Evolutionary conservation across 2,113 vertebrate genomes (phyloP).

Genomic region (Phocoena phocoena): DNA sequence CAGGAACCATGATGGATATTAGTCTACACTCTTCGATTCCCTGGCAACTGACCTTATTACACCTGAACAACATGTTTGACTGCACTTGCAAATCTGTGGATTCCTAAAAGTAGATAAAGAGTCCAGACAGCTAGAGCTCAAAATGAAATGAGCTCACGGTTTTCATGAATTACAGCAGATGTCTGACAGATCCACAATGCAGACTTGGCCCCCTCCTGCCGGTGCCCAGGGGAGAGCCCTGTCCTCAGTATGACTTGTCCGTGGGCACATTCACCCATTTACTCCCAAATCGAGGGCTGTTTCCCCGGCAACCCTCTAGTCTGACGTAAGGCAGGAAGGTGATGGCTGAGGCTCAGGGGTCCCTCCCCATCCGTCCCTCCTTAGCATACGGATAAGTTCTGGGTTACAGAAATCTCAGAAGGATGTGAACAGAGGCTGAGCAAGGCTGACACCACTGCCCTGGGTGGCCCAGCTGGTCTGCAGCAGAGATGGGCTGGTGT

Average conservation of each 20-base stretch:
- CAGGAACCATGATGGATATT: not conserved
- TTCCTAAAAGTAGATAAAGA: conserved; percentile 40
- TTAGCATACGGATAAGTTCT: not conserved
- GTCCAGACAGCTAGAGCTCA: conserved; percentile 4
- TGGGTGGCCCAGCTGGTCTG: not conserved
- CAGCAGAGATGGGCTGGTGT: fast-evolving
- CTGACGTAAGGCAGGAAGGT: not conserved
- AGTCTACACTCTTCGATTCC: not conserved
- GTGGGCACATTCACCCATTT: not conserved
- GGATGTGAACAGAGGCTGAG: not conserved
- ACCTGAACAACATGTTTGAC: not conserved
- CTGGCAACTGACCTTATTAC: not conserved
- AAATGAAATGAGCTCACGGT: not conserved
- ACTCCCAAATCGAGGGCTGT: not conserved
- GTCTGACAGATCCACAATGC: not conserved
- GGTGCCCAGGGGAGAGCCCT: fast-evolving
- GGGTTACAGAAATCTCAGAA: not conserved
- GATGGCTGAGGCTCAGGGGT: not conserved
- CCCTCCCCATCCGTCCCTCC: not conserved
- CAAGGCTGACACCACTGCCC: not conserved
- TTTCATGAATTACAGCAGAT: not conserved
- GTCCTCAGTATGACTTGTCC: not conserved
- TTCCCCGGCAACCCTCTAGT: not conserved
- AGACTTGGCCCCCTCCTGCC: not conserved
- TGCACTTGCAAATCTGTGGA: not conserved